phyloP scores from a whole-genome alignment of 2,888 invertebrate species.

The Idaea aversata region DNA sequence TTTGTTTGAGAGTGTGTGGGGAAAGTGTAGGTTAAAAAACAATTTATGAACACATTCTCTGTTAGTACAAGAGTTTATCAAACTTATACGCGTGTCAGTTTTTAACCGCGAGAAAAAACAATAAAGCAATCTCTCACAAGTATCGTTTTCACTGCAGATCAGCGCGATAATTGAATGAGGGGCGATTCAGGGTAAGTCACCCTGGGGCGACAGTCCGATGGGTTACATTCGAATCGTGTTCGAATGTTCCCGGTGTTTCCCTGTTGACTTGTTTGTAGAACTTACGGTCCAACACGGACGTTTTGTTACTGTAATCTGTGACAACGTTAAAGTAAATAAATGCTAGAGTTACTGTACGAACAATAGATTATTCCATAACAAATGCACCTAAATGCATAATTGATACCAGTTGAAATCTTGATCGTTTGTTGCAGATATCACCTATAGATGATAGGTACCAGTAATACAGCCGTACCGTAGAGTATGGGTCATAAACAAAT shows the following conservation, averaged over 20 bases:
- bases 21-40: not conserved
- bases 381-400: too few relatives aligned
- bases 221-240: slow-evolving; percentile 65
- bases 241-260: slow-evolving; percentile 42
- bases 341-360: not conserved
- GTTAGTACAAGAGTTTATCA: slow-evolving; percentile 36
- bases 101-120: slow-evolving; percentile 81
- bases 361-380: too few relatives aligned
- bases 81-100: slow-evolving; percentile 61
- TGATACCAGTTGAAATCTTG: too few relatives aligned
- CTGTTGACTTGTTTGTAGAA: slow-evolving; percentile 1
- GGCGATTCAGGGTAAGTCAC: slow-evolving; percentile 45
- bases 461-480: too few relatives aligned
- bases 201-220: slow-evolving; percentile 57
- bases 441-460: too few relatives aligned
- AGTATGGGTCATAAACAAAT: too few relatives aligned
- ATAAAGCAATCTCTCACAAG: slow-evolving; percentile 80
- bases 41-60: not conserved
- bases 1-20: too few relatives aligned
- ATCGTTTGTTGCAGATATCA: too few relatives aligned
- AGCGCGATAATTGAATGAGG: slow-evolving; percentile 76
- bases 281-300: not conserved
- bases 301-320: not conserved
- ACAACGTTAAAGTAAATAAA: not conserved
- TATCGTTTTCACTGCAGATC: slow-evolving; percentile 77